Evolutionary conservation across 1,140 invertebrate species (phyloP).

Genomic region (Elysia chlorotica): DNA sequence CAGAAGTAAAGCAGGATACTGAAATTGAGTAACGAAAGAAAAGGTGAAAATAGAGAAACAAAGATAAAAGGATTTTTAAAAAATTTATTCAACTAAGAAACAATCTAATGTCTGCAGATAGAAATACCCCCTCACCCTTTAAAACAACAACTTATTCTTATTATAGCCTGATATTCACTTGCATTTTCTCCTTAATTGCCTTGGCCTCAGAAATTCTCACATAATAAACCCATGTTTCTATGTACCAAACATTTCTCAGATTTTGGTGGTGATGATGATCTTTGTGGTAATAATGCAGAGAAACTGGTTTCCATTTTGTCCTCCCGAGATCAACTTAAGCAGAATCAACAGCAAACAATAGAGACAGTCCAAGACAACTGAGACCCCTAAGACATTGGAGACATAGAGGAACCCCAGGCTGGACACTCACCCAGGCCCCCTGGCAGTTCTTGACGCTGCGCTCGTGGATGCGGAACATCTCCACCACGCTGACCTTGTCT

Average conservation of each 20-base stretch:
- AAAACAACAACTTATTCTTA: too few relatives aligned
- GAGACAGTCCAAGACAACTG: not conserved
- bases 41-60: too few relatives aligned
- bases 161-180: too few relatives aligned
- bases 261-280: not conserved
- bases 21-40: too few relatives aligned
- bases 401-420: not conserved
- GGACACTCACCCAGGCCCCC: conserved; percentile 38
- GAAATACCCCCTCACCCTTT: too few relatives aligned
- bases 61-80: too few relatives aligned
- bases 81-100: too few relatives aligned
- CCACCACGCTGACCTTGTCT: conserved; percentile 83
- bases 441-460: conserved; percentile 46
- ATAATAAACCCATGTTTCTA: not conserved
- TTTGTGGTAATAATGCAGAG: not conserved
- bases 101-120: too few relatives aligned
- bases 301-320: not conserved
- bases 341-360: not conserved
- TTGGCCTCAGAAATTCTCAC: too few relatives aligned
- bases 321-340: not conserved
- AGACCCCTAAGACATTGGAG: not conserved
- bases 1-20: too few relatives aligned
- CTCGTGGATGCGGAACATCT: conserved; percentile 78
- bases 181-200: too few relatives aligned
- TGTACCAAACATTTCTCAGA: not conserved